A percentile compares a stretch with the other conserved stretches of the same genome.
Evolutionary conservation across 1,140 invertebrate species (phyloP).

Genomic region (Bombus confusus): DNA sequence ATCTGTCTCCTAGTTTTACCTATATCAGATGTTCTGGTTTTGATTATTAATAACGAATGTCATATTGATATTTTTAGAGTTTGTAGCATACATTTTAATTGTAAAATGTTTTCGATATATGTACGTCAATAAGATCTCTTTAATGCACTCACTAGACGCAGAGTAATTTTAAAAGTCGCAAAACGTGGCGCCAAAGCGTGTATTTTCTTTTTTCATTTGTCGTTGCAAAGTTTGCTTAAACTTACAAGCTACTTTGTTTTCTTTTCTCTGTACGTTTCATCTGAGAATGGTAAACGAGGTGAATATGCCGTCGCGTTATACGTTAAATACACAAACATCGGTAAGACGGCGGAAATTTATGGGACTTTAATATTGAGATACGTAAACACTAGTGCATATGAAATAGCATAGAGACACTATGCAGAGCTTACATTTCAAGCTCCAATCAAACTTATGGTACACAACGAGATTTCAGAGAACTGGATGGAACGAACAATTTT

Average conservation of each 20-base stretch:
- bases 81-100: background rate
- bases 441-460: background rate
- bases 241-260: background rate
- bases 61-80: background rate
- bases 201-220: background rate
- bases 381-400: conserved; percentile 14
- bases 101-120: background rate
- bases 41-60: background rate
- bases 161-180: background rate
- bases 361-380: background rate
- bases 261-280: background rate
- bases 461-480: background rate
- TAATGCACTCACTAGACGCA: background rate
- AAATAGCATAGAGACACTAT: conserved; percentile 1
- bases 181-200: background rate
- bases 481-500: background rate
- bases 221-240: background rate
- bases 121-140: background rate
- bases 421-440: background rate
- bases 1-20: background rate
- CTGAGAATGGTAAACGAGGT: background rate
- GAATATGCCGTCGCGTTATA: background rate
- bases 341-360: conserved; percentile 13
- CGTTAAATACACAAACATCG: background rate
- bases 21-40: background rate